Percentiles rank a stretch among this genome's conserved stretches.
Evolutionary conservation across 2,113 vertebrate genomes (phyloP).

Genomic region (Actinemys pallida): DNA sequence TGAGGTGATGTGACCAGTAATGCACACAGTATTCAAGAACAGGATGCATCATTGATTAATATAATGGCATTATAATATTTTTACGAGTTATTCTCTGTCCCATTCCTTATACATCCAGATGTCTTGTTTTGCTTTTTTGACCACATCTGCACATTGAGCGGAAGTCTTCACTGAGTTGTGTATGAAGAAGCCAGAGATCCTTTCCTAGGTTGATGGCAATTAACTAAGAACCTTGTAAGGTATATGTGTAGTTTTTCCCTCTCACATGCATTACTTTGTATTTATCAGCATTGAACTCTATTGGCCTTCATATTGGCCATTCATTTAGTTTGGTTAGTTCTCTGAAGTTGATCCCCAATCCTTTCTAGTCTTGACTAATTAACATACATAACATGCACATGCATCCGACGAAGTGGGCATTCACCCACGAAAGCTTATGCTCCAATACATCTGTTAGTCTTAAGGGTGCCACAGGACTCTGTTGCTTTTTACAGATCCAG

Average conservation of each 20-base stretch:
- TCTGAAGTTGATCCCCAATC: background rate
- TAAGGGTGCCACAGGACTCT: no score
- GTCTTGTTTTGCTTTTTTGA: background rate
- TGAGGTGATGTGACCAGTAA: background rate
- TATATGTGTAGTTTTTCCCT: rapidly evolving
- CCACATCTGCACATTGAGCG: background rate
- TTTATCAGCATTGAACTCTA: background rate
- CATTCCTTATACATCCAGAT: background rate
- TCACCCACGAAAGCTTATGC: no score
- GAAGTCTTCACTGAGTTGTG: background rate
- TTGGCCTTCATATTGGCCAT: background rate
- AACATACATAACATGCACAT: background rate
- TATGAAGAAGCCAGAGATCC: background rate
- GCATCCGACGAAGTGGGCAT: no score
- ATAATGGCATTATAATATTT: background rate
- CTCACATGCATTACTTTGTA: background rate
- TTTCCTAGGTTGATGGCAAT: background rate
- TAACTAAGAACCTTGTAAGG: background rate
- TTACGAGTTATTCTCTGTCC: background rate
- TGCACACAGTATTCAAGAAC: background rate
- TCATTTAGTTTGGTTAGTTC: background rate
- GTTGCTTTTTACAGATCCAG: no score
- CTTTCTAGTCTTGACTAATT: background rate
- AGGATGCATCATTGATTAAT: background rate
- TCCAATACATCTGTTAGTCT: no score